Evolutionary conservation across 2,888 invertebrate genomes (phyloP), one percentile per base, ranked within the genome.

Genomic region (Hecatera dysodea): DNA sequence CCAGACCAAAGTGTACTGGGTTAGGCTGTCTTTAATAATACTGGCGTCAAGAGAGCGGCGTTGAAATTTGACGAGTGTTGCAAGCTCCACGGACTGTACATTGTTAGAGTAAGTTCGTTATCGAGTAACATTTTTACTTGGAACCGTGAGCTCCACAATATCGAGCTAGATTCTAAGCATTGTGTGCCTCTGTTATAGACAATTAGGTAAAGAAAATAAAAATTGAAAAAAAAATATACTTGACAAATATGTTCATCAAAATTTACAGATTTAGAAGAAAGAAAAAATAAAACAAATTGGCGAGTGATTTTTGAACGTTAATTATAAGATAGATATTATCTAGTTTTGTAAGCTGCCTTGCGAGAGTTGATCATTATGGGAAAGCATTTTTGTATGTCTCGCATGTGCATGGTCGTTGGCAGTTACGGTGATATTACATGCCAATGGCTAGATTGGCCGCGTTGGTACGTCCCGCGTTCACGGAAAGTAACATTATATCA

Each of bases 131-230:
- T 89, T 89, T 88, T 81, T 89, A 91, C 89, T 90, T 89, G 88
- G 87, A 87, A 87, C 79, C 81, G 71, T 84, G 82, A 81, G 82
- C 87, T 89, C 87, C 76, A 80, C 39, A 67, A 72, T 65, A 84
- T 79, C 78, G 90, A 89, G 89, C 87, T 93, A 93, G 92, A 86
- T 88, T 90, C 78, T 95, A 95, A 95, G 94, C 86, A 95, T 93
- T 91, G 94, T 94, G 95, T 96, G 95, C 95, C 95, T 95, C 94
- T 91, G 93, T 95, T 95, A 94, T 92, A 95, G 93, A 91, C 84
- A 86, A 87, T 89, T 93, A 93, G 89, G 57, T 80, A 87, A 91
- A 91, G 86, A 56, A 39, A 60, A 87, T 79, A 85, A 78, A 88
- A 83, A 84, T 84, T 81, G 86, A 85, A 86, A 66, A 83, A 86